A percentile compares a stretch with the other conserved stretches of the same genome.
Conservation (phyloP, 2,113 vertebrate genomes). For the Chloebia gouldiae region DNA sequence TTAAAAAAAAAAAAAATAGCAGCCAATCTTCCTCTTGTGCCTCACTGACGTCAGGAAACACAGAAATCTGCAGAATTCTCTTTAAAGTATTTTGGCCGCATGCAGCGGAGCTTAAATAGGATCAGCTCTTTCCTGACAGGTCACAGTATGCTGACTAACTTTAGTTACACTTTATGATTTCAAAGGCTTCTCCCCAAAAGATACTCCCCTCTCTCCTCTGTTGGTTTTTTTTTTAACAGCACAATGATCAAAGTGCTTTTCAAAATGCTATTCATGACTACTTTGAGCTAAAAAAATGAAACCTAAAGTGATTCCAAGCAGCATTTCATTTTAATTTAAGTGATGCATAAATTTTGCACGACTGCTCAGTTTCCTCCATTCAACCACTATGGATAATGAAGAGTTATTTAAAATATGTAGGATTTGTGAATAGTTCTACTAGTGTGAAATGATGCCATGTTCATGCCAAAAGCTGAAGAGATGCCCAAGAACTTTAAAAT, state of each 20-base stretch:
- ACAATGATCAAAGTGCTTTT: slow-evolving; percentile 49
- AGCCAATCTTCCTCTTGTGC: background rate
- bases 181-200: slow-evolving; percentile 51
- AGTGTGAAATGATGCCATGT: background rate
- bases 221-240: background rate
- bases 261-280: slow-evolving; percentile 1
- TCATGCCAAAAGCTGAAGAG: background rate
- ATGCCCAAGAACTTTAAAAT: background rate
- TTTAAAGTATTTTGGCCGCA: slow-evolving; percentile 45
- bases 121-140: slow-evolving; percentile 45
- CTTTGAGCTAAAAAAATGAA: background rate
- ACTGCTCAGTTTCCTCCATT: background rate
- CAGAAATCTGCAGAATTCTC: slow-evolving; percentile 16
- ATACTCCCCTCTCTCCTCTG: background rate
- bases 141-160: slow-evolving; percentile 50
- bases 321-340: slow-evolving; percentile 18
- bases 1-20: background rate
- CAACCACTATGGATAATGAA: background rate
- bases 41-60: slow-evolving; percentile 37
- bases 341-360: background rate
- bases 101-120: slow-evolving; percentile 46
- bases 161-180: slow-evolving; percentile 63
- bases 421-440: background rate
- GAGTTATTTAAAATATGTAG: background rate
- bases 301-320: background rate